These are phyloP conservation scores for Passer montanus DNA, from an alignment of 2,113 vertebrate species.

Conservation along the genomic window DNA sequence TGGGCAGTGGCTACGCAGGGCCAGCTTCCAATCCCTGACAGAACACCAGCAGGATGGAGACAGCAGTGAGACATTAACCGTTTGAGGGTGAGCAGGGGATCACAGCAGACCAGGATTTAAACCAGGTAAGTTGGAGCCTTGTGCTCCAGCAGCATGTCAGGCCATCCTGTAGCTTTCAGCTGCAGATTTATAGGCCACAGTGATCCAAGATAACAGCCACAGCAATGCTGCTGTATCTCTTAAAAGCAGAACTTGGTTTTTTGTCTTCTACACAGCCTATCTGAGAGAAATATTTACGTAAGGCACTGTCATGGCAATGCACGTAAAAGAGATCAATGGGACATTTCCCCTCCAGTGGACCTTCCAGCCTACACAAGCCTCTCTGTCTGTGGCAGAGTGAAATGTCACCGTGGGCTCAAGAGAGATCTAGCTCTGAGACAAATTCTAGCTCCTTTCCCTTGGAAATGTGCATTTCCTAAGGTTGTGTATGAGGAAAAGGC, in stretches of 20 bases:
- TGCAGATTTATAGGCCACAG: background rate
- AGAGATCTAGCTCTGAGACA: background rate
- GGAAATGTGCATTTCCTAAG: background rate
- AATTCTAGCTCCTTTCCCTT: background rate
- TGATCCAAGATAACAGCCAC: background rate
- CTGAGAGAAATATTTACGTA: background rate
- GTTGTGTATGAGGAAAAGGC: background rate
- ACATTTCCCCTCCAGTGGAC: background rate
- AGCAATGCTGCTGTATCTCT: background rate
- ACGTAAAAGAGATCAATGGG: background rate
- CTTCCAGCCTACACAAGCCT: background rate
- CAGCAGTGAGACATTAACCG: background rate
- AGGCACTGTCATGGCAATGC: background rate
- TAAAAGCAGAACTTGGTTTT: background rate
- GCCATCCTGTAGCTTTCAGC: background rate
- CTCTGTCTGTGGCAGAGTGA: background rate
- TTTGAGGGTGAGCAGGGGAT: background rate
- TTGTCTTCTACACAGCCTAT: background rate
- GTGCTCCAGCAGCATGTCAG: background rate
- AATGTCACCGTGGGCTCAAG: background rate
- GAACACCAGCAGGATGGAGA: background rate
- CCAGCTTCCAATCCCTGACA: conserved; percentile 14
- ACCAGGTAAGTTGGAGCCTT: background rate
- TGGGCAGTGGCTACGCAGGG: background rate
- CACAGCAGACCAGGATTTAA: background rate